Percentiles rank a stretch among this genome's conserved stretches.
These are phyloP conservation scores for Neria commutata DNA, from an alignment of 2,888 invertebrate species.

Conservation along the genomic window DNA sequence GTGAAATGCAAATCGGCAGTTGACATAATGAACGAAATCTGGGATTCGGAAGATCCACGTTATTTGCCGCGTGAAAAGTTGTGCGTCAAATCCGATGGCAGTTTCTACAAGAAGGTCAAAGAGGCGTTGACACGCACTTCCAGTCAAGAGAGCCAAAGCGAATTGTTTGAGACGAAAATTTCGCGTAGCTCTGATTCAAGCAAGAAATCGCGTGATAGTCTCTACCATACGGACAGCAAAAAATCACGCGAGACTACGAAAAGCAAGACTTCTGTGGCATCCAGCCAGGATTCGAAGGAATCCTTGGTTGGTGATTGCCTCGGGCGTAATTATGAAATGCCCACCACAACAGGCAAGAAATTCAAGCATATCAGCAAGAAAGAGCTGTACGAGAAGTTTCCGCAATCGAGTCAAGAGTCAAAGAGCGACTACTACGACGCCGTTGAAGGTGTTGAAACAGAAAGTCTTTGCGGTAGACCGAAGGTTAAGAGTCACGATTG, in stretches of 20 bases:
- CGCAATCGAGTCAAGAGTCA: conserved; percentile 72
- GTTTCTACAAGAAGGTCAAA: conserved; percentile 74
- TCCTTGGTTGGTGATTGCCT: conserved; percentile 62
- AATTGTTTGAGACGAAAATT: conserved; percentile 71
- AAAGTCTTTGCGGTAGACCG: conserved; percentile 44
- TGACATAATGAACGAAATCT: conserved; percentile 77
- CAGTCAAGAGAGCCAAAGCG: conserved; percentile 74
- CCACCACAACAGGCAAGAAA: conserved; percentile 61
- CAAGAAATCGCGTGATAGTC: conserved; percentile 70
- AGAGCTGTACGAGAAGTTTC: conserved; percentile 63
- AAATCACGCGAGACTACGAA: conserved; percentile 70
- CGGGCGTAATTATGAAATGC: conserved; percentile 64
- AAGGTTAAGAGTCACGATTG: conserved; percentile 69
- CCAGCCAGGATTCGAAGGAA: conserved; percentile 73
- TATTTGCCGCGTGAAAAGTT: conserved; percentile 75
- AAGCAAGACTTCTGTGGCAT: conserved; percentile 68
- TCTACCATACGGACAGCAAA: conserved; percentile 71
- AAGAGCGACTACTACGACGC: conserved; percentile 74
- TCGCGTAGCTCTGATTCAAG: conserved; percentile 72
- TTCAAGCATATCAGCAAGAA: conserved; percentile 56
- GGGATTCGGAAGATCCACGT: conserved; percentile 78
- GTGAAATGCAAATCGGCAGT: conserved; percentile 72
- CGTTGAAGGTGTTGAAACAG: conserved; percentile 57
- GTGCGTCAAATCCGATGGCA: conserved; percentile 75
- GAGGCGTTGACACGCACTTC: conserved; percentile 71